phyloP scores from a whole-genome alignment of 2,888 invertebrate species.

The Pollenia amentaria region DNA sequence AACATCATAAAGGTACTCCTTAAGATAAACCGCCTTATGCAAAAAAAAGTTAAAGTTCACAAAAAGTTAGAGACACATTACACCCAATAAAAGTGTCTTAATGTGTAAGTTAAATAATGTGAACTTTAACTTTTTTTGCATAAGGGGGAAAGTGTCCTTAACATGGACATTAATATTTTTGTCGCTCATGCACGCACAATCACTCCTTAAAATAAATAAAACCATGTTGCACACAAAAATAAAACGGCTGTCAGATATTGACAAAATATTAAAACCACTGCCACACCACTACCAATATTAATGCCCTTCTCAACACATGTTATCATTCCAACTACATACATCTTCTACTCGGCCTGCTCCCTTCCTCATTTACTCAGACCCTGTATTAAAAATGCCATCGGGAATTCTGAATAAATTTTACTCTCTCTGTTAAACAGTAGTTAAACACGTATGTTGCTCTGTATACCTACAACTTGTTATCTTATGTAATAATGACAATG shows the following conservation, averaged over 20 bases:
- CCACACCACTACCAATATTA: not conserved
- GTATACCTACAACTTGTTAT: constrained; percentile 31
- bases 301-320: not conserved
- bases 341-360: not conserved
- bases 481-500: not conserved
- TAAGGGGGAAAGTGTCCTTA: too few relatives aligned
- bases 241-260: constrained; percentile 31
- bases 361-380: too few relatives aligned
- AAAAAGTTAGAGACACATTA: too few relatives aligned
- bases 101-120: too few relatives aligned
- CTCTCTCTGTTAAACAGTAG: constrained; percentile 11
- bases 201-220: not conserved
- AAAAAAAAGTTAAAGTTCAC: too few relatives aligned
- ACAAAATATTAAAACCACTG: constrained; percentile 4
- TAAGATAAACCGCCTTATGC: too few relatives aligned
- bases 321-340: not conserved
- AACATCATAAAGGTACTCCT: too few relatives aligned
- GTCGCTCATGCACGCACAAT: too few relatives aligned
- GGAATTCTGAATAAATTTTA: not conserved
- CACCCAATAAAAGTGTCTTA: too few relatives aligned
- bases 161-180: too few relatives aligned
- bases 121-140: too few relatives aligned
- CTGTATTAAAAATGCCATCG: too few relatives aligned
- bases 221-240: constrained; percentile 13
- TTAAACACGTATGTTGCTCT: constrained; percentile 56